Evolutionary conservation across 2,797 vertebrate species (phyloP).

Genomic region (Acanthurus lineatus): DNA sequence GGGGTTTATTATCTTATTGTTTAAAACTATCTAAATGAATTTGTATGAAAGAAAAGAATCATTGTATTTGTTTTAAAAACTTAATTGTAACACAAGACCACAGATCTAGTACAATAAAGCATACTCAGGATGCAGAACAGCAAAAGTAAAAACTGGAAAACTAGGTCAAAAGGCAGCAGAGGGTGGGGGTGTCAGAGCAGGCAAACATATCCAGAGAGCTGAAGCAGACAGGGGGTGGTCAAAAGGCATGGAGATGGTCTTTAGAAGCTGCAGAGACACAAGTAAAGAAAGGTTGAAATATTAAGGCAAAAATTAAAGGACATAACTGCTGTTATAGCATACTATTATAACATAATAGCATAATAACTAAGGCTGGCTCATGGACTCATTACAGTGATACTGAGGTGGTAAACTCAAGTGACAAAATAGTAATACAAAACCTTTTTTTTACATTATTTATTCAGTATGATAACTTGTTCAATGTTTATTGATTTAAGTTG

Average conservation of each 20-base stretch:
- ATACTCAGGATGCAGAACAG: conserved; percentile 36
- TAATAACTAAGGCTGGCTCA: too few relatives aligned
- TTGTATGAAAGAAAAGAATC: conserved; percentile 32
- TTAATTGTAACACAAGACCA: conserved; percentile 34
- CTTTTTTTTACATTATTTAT: too few relatives aligned
- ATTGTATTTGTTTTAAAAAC: conserved; percentile 7
- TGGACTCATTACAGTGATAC: too few relatives aligned
- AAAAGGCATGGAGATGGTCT: neutral
- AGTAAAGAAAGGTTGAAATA: neutral
- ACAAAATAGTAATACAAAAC: too few relatives aligned
- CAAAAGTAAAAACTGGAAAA: conserved; percentile 33
- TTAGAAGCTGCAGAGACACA: neutral
- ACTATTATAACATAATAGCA: too few relatives aligned
- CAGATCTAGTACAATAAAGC: neutral
- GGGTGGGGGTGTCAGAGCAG: conserved; percentile 1
- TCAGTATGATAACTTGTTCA: too few relatives aligned
- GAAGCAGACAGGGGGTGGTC: neutral
- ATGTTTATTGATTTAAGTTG: too few relatives aligned
- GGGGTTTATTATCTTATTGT: conserved; percentile 6
- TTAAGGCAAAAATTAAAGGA: neutral
- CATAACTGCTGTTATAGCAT: too few relatives aligned
- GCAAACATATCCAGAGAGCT: conserved; percentile 15
- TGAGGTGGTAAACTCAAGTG: too few relatives aligned
- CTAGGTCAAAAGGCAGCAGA: conserved; percentile 47
- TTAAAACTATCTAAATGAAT: conserved; percentile 23